Percentiles rank a stretch among this genome's conserved stretches.
phyloP scores from a whole-genome alignment of 2,113 vertebrate species.

The Dascyllus trimaculatus region DNA sequence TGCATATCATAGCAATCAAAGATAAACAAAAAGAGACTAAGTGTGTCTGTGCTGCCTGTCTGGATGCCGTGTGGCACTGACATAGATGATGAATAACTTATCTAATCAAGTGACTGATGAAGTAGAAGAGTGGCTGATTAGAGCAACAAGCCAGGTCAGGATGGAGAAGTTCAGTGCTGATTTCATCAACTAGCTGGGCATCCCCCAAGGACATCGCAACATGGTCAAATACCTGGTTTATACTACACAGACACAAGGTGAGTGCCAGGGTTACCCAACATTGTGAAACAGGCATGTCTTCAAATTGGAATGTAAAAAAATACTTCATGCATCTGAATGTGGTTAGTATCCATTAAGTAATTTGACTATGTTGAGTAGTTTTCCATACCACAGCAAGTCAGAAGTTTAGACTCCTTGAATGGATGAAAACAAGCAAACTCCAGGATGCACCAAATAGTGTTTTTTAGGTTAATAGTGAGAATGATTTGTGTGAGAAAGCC shows the following conservation, averaged over 20 bases:
- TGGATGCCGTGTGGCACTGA: slow-evolving; percentile 13
- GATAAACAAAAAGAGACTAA: neutral
- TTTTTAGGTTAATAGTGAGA: neutral
- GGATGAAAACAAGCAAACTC: too few species aligned
- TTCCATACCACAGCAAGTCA: neutral
- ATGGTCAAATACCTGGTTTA: slow-evolving; percentile 24
- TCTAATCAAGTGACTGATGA: slow-evolving; percentile 68
- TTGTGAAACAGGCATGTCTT: neutral
- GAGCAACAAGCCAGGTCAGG: slow-evolving; percentile 43
- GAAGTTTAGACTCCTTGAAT: neutral
- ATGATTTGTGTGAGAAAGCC: neutral
- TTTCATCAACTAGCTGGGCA: slow-evolving; percentile 51
- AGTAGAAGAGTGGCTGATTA: slow-evolving; percentile 65
- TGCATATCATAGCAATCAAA: neutral
- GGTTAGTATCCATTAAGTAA: too few species aligned
- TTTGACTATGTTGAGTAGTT: neutral
- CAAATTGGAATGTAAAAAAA: neutral
- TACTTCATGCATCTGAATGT: too few species aligned
- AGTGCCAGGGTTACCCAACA: neutral
- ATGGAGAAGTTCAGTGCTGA: slow-evolving; percentile 61
- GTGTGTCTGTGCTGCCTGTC: neutral
- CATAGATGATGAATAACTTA: slow-evolving; percentile 58
- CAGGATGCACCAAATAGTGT: neutral
- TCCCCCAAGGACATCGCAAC: neutral
- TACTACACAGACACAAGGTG: neutral